Base-by-base conservation (phyloP, 2,113 vertebrate species). In the Aleadryas rufinucha region DNA sequence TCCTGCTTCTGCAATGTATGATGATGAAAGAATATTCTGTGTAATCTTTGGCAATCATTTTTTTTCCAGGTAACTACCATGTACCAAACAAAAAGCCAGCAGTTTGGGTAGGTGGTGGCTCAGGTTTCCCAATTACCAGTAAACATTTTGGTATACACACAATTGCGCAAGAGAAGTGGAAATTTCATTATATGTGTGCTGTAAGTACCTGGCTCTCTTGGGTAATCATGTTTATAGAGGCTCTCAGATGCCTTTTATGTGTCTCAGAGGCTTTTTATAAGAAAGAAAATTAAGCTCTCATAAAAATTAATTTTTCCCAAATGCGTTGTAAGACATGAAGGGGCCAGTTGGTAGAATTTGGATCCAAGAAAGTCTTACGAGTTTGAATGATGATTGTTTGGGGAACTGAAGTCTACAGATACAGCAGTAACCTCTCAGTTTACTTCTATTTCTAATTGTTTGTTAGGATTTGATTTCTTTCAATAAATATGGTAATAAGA, bases 11-110 rank as follows among this genome's bases (percentile, higher is more conserved):
- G 61, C 96, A 93, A 87, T n/a, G 72, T 83, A 72, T 65, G 89
- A 93, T 83, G 96, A 97, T 97, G 93, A 97, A 97, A 97, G 94
- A 90, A 79, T 65, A 96, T 79, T 94, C 90, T 89, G 45, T 92
- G 69, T 87, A 89, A 89, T 71, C 61, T 76, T 65, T 74, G n/a
- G 33, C 52, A 95, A 89, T 89, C 5, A 24, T 82, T 72, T 89
- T 76, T 87, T 59, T 10, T 8, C 39, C 50, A 92, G 20, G 76
- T 91, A 85, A 89, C 95, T 96, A 3, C 79, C 69, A 3, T 89
- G 71, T 87, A 90, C 33, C 65, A 96, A 96, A 77, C 18, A 72
- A 90, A 79, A 94, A 11, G 0, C 3, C 69, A 93, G 53, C 57
- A 65, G n/a, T 94, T 87, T 84, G 92, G 88, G 77, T 80, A 87